phyloP scores from a whole-genome alignment of 64 coral and sea anemone genomes.

The Orbicella faveolata region DNA sequence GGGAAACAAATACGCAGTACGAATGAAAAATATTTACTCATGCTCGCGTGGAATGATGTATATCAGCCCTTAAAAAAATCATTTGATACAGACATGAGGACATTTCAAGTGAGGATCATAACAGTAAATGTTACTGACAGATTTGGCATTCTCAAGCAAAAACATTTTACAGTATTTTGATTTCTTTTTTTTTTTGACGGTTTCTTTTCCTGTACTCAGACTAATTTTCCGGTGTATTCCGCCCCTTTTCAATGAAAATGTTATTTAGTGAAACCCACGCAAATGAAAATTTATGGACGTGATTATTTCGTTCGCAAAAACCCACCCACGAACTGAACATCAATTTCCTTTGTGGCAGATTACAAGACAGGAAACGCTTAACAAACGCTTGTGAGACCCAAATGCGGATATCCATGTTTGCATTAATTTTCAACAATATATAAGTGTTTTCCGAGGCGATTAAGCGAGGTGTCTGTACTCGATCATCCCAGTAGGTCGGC shows the following conservation, averaged over 20 bases:
- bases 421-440: constrained; percentile 15
- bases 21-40: no score
- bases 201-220: background rate
- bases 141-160: no score
- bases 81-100: no score
- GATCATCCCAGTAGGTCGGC: background rate
- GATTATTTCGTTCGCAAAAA: background rate
- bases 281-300: background rate
- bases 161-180: background rate
- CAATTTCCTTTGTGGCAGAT: constrained; percentile 26
- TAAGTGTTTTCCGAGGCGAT: background rate
- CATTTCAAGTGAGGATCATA: no score
- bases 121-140: no score
- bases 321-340: background rate
- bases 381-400: background rate
- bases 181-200: background rate
- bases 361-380: constrained; percentile 19
- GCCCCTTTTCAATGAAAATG: background rate
- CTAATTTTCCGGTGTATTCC: background rate
- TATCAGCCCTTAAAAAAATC: no score
- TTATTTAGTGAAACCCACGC: background rate
- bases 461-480: background rate
- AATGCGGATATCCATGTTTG: constrained; percentile 36
- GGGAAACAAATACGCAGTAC: no score
- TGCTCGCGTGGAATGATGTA: no score